These are phyloP conservation scores for Brenthis hecate DNA, from an alignment of 2,888 invertebrate species.

Conservation along the genomic window DNA sequence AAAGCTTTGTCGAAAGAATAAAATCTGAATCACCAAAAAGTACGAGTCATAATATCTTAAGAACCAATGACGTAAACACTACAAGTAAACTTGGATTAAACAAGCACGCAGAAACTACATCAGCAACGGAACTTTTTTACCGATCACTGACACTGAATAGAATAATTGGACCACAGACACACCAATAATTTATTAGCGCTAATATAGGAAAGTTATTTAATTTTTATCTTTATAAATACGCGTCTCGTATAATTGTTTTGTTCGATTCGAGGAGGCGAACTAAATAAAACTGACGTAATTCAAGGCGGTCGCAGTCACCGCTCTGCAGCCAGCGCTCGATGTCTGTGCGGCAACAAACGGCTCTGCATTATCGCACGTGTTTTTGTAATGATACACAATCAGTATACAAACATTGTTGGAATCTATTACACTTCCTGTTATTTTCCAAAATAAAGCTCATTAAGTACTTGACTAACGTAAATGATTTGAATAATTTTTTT, in stretches of 20 bases:
- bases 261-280: conserved; percentile 44
- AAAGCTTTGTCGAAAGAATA: conserved; percentile 46
- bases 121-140: conserved; percentile 43
- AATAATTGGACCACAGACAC: neutral
- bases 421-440: conserved; percentile 31
- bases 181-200: conserved; percentile 1
- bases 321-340: conserved; percentile 37
- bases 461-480: neutral
- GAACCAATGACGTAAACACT: conserved; percentile 69
- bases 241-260: conserved; percentile 30
- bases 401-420: conserved; percentile 51
- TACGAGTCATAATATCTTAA: conserved; percentile 62
- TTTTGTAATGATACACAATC: conserved; percentile 56
- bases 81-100: conserved; percentile 51
- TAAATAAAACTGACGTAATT: conserved; percentile 68
- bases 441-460: conserved; percentile 19
- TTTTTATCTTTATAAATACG: conserved; percentile 22
- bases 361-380: conserved; percentile 60
- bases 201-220: neutral
- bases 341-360: conserved; percentile 53
- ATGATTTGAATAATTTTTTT: neutral
- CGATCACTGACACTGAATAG: conserved; percentile 56
- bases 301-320: conserved; percentile 46
- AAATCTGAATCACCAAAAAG: conserved; percentile 64
- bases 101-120: conserved; percentile 48